These are phyloP conservation scores for Hirudinaria manillensis DNA, from an alignment of 2,888 invertebrate genomes.

Conservation along the genomic window DNA sequence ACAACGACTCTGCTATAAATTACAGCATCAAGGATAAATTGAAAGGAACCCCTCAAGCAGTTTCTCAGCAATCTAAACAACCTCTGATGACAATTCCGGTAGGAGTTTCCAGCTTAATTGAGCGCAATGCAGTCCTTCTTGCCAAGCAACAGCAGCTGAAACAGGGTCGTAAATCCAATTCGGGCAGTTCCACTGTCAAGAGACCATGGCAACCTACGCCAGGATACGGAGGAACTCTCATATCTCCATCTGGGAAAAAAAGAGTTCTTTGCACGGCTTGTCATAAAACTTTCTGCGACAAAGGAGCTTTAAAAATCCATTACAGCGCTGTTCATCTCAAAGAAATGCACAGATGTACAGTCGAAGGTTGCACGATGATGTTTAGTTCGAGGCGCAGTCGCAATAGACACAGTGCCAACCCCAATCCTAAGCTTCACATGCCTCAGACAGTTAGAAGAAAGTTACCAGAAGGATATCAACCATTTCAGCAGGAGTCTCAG, in stretches of 20 bases:
- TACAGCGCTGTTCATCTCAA: conserved; percentile 95
- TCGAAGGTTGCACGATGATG: conserved; percentile 98
- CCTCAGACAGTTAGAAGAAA: conserved; percentile 64
- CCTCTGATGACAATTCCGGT: background rate
- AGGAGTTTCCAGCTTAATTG: conserved; percentile 9
- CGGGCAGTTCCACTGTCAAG: conserved; percentile 23
- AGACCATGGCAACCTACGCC: conserved; percentile 54
- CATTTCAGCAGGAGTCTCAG: background rate
- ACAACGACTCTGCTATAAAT: conserved; percentile 39
- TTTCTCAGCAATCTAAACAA: conserved; percentile 28
- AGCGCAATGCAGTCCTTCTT: conserved; percentile 7
- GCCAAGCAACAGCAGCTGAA: conserved; percentile 14
- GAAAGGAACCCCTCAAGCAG: conserved; percentile 12
- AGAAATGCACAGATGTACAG: conserved; percentile 99
- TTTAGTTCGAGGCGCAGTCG: conserved; percentile 91
- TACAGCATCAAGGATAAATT: conserved; percentile 39
- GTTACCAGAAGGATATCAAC: conserved; percentile 21
- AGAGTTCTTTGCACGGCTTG: conserved; percentile 96
- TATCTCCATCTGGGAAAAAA: conserved; percentile 65
- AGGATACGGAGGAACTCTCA: conserved; percentile 48
- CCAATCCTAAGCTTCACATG: conserved; percentile 90
- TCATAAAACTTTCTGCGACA: conserved; percentile 97
- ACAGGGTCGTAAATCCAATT: background rate
- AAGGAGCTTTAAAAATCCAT: conserved; percentile 97
- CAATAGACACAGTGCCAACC: conserved; percentile 93